Base-by-base conservation (phyloP, 2,888 invertebrate species). In the Caenorhabditis sp. region DNA sequence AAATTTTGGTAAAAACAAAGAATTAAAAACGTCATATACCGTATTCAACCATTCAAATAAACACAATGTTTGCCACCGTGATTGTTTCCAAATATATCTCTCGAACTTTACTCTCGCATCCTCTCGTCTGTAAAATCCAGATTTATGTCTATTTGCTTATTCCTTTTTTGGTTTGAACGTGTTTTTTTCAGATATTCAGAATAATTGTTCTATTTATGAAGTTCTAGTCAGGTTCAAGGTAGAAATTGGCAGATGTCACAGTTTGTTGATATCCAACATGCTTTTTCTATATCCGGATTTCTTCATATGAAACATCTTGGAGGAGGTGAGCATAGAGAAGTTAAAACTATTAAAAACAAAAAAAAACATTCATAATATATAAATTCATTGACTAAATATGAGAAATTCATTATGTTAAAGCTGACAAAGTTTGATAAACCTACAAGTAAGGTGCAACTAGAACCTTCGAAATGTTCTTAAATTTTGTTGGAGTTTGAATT, bases 251-350 rank as follows among this genome's bases (percentile, higher is more conserved):
- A 58, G 17, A 58, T 58, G 58, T 58, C 65, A 7, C 65, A 63
- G 59, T 14, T 21, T 7, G 56, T 56, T 27, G 71, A 70, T 23
- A 10, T 64, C n/a, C 64, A 64, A 43, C 71, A 67, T 63, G 77
- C 71, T 14, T 84, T 80, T 59, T 84, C 84, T 1, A 76, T 86
- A 54, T 83, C 85, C 53, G 86, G 86, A 4, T 82, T 76, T 58
- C 73, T 86, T 14, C 60, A 67, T 26, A 82, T 86, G 79, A 86
- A 85, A 72, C 74, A 80, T 27, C 68, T 72, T 4, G 77, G 77
- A 12, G 77, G 78, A 27, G 75, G 80, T 80, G 12, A 17, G 43
- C 14, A n/a, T n/a, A n/a, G n/a, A n/a, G n/a, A n/a, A n/a, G n/a
- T n/a, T n/a, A n/a, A n/a, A n/a, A n/a, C n/a, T n/a, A n/a, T n/a